These are phyloP conservation scores for Molossus molossus DNA, from an alignment of 2,797 vertebrate species.

Conservation along the genomic window DNA sequence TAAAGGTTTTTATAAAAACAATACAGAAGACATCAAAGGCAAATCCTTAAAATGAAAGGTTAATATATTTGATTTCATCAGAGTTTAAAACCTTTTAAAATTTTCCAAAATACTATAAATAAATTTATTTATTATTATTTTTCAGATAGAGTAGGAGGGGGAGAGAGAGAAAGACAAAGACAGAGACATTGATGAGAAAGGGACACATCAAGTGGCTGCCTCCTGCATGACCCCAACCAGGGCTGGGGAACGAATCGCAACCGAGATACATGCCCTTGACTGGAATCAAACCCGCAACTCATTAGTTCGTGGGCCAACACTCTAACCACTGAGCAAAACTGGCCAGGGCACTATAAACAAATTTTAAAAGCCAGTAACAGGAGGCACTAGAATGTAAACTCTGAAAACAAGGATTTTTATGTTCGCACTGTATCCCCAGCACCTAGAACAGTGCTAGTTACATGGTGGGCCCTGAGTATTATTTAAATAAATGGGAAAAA, in stretches of 20 bases:
- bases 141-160: too few relatives aligned
- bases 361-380: slow-evolving; percentile 29
- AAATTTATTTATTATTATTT: not conserved
- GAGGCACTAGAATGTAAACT: slow-evolving; percentile 27
- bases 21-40: not conserved
- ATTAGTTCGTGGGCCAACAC: too few relatives aligned
- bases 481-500: not conserved
- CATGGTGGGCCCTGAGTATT: not conserved
- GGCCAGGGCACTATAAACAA: not conserved
- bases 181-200: too few relatives aligned
- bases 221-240: too few relatives aligned
- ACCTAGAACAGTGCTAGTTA: not conserved
- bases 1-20: slow-evolving; percentile 25
- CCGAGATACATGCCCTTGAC: too few relatives aligned
- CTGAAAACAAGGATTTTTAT: not conserved
- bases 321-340: too few relatives aligned
- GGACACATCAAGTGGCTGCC: too few relatives aligned
- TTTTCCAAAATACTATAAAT: not conserved
- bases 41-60: not conserved
- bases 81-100: slow-evolving; percentile 34
- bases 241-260: too few relatives aligned
- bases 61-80: slow-evolving; percentile 6
- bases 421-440: not conserved
- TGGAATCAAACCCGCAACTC: too few relatives aligned
- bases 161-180: too few relatives aligned